Evolutionary conservation across 2,888 invertebrate species (phyloP), one percentile per base, ranked within the genome.

Genomic region (Conops quadrifasciatus): DNA sequence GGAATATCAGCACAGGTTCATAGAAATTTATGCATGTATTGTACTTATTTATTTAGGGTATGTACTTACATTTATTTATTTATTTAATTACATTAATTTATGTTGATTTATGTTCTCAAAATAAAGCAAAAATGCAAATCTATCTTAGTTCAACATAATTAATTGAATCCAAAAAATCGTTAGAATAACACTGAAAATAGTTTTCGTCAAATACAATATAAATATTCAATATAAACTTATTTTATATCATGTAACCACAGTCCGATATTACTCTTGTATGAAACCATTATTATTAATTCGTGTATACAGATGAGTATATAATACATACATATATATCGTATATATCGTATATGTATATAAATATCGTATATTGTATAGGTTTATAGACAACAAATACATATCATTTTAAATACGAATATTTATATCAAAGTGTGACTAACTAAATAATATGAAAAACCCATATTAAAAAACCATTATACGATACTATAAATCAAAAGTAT

Each of bases 391-490:
- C 21, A 74, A 30, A 73, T 72, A 77, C 76, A 82, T 83, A 82
- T 82, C 82, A 82, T 80, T 83, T 82, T 82, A 72, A 72, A 72
- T 71, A 64, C 64, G 64, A 11, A 51, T 24, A 49, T 66, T 67
- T 53, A 56, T 72, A 71, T 67, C 71, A 4, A 36, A 72, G 71
- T 63, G 2, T 66, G 66, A 64, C 64, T 64, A 71, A 72, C 21
- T 60, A 72, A 66, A 70, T 24, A 66, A 71, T 62, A 30, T 64
- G 28, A 26, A 66, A 45, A 19, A 26, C 51, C 62, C 51, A 67
- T 36, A 36, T 36, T 36, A 60, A 51, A 60, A 47, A 36, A 59
- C 3, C 16, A 45, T 43, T 64, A 58, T 45, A n/a, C n/a, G n/a
- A n/a, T n/a, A n/a, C n/a, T n/a, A 36, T 36, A 36, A 36, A 36